Conservation (phyloP, 2,797 vertebrate genomes). For the Gorsachius magnificus region DNA sequence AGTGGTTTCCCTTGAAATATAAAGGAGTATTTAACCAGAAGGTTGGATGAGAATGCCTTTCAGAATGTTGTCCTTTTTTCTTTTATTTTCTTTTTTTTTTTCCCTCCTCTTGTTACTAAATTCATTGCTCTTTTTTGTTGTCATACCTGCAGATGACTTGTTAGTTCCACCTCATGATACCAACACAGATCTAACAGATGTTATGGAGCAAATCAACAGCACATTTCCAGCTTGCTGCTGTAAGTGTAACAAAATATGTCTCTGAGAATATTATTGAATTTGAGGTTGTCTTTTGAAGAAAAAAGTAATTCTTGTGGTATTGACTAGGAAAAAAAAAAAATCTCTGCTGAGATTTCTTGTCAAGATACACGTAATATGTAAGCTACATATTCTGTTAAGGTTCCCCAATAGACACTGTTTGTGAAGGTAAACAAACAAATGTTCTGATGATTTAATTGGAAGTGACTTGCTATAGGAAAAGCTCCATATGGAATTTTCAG, state of each 20-base stretch:
- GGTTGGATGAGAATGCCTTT: background rate
- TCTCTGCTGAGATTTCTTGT: background rate
- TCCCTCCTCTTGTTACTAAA: background rate
- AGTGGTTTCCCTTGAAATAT: background rate
- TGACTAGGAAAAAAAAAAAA: background rate
- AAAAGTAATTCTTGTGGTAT: background rate
- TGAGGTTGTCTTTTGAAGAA: background rate
- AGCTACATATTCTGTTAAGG: background rate
- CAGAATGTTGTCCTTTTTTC: background rate
- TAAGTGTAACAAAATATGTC: constrained; percentile 80
- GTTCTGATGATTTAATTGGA: background rate
- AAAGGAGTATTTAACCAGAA: background rate
- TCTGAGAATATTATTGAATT: background rate
- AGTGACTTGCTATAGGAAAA: background rate
- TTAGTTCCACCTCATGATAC: constrained; percentile 85
- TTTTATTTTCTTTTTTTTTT: background rate
- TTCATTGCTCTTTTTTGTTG: background rate
- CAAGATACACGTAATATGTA: background rate
- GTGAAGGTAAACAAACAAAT: background rate
- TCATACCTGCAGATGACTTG: constrained; percentile 81
- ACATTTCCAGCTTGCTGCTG: constrained; percentile 92
- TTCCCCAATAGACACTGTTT: background rate
- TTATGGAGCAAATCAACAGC: constrained; percentile 98
- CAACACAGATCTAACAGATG: constrained; percentile 91
- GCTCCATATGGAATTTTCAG: background rate